phyloP scores from a whole-genome alignment of 1,140 invertebrate species.

The Sesamia nonagrioides region DNA sequence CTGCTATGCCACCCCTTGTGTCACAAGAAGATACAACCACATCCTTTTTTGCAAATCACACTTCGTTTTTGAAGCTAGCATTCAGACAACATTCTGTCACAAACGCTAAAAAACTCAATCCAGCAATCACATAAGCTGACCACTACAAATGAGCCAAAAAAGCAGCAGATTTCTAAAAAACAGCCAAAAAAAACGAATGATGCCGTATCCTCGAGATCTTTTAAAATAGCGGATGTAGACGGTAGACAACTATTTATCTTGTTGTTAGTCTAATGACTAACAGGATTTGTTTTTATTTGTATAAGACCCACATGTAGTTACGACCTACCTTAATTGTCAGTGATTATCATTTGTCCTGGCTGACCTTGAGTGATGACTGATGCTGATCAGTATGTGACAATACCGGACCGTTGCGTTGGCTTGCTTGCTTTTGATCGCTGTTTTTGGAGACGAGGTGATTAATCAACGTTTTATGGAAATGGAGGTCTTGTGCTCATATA shows the following conservation, averaged over 20 bases:
- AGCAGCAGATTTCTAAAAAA: background rate
- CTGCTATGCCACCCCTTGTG: too few species aligned
- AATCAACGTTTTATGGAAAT: background rate
- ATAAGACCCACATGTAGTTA: slow-evolving; percentile 17
- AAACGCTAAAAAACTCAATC: background rate
- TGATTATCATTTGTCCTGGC: slow-evolving; percentile 61
- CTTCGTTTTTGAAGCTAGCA: background rate
- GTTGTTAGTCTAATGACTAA: slow-evolving; percentile 27
- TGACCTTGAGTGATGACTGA: slow-evolving; percentile 47
- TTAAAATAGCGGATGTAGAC: slow-evolving; percentile 40
- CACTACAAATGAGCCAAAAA: slow-evolving; percentile 8
- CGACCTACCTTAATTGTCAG: slow-evolving; percentile 61
- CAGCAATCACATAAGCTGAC: background rate
- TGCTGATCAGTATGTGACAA: slow-evolving; percentile 47
- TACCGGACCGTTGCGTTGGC: background rate
- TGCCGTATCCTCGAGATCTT: slow-evolving; percentile 22
- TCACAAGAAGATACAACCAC: too few species aligned
- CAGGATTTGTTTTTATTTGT: slow-evolving; percentile 31
- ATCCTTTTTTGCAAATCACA: too few species aligned
- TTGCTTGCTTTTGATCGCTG: slow-evolving; percentile 3
- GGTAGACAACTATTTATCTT: slow-evolving; percentile 23
- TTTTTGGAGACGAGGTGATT: background rate
- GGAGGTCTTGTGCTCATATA: too few species aligned
- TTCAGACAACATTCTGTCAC: background rate
- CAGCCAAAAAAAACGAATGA: background rate